These are phyloP conservation scores for Pyrrhosoma nymphula DNA, from an alignment of 2,888 invertebrate species.

Conservation along the genomic window DNA sequence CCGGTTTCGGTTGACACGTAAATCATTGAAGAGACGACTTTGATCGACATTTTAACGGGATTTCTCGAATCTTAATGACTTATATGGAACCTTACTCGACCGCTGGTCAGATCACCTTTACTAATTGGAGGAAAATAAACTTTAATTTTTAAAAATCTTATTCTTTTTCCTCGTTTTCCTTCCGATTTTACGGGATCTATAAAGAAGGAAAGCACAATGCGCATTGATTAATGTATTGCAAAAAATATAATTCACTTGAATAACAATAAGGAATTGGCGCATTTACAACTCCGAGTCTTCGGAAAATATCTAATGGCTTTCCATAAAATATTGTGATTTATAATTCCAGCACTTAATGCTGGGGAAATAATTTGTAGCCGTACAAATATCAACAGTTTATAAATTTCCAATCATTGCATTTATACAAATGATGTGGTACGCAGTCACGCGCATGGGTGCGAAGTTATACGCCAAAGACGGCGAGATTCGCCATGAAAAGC, in stretches of 20 bases:
- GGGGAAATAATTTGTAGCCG: no score
- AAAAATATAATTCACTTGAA: neutral
- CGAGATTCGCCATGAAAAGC: no score
- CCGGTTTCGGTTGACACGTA: neutral
- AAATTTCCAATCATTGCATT: no score
- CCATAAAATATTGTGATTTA: no score
- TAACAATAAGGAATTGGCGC: neutral
- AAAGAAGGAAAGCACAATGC: neutral
- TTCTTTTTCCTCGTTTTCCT: neutral
- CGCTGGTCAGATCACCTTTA: neutral
- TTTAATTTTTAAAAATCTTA: neutral
- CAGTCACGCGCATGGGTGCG: no score
- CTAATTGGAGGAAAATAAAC: neutral
- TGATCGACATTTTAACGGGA: conserved; percentile 39
- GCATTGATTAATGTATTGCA: neutral
- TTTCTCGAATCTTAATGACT: neutral
- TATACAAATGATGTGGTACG: no score
- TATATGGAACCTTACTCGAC: conserved; percentile 27
- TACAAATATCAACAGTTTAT: no score
- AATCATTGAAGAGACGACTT: neutral
- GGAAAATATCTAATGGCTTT: no score
- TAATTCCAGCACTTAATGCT: no score
- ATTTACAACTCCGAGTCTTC: neutral
- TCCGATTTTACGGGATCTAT: neutral
- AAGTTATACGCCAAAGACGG: no score